Evolutionary conservation across 2,888 invertebrate genomes (phyloP).

Genomic region (Agriotes lineatus): DNA sequence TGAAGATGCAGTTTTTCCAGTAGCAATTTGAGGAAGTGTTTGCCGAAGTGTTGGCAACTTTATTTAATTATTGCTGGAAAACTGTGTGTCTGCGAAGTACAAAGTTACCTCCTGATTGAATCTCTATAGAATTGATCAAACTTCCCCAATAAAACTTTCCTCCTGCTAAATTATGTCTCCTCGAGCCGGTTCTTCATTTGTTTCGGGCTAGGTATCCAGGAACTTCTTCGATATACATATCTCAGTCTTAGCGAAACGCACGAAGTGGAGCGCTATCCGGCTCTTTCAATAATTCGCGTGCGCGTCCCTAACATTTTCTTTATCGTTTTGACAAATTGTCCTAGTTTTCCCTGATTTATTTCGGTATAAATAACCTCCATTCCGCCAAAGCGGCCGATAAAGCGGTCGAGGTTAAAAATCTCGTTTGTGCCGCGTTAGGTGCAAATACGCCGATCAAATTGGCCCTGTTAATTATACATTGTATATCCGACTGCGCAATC

Average conservation of each 20-base stretch:
- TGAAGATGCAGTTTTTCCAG: too few relatives aligned
- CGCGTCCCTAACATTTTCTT: not conserved
- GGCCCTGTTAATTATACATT: slow-evolving; percentile 23
- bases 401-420: slow-evolving; percentile 21
- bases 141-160: slow-evolving; percentile 8
- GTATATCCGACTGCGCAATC: slow-evolving; percentile 21
- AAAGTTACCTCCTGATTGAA: not conserved
- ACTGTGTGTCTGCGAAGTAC: not conserved
- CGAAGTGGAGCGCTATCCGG: not conserved
- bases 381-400: not conserved
- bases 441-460: slow-evolving; percentile 1
- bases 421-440: slow-evolving; percentile 16
- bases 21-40: too few relatives aligned
- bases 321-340: slow-evolving; percentile 19
- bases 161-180: slow-evolving; percentile 7
- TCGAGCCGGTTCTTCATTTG: slow-evolving; percentile 4
- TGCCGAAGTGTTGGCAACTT: too few relatives aligned
- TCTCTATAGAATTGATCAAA: not conserved
- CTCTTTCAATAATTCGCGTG: not conserved
- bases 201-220: slow-evolving; percentile 4
- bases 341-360: slow-evolving; percentile 16
- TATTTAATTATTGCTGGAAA: not conserved
- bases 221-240: slow-evolving; percentile 8
- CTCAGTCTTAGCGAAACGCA: not conserved
- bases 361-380: slow-evolving; percentile 3